Evolutionary conservation across 2,113 vertebrate genomes (phyloP), one percentile per base, ranked within the genome.

Genomic region (Gracilinanus agilis): DNA sequence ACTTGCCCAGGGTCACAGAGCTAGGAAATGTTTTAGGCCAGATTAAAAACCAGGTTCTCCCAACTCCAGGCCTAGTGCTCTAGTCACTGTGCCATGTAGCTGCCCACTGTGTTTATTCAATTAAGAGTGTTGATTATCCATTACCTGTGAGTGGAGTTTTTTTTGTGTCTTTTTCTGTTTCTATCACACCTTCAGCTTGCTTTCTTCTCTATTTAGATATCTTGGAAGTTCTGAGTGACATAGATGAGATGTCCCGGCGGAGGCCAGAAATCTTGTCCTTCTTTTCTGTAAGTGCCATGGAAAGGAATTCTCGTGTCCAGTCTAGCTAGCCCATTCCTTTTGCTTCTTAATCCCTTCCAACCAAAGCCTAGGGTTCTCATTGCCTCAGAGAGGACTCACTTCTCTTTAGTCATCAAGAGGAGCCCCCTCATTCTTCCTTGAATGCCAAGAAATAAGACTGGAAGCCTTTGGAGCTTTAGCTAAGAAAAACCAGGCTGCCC

Each of bases 171-270:
- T 29, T 19, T n/a, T 49, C 24, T 4, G 58, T 16, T 13, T 0
- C 7, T 54, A 3, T 44, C 2, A 27, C 40, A 90, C 90, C 49
- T 92, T 53, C 55, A 58, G 6, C 25, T 4, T 10, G 24, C 34
- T 13, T 27, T 88, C 91, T 88, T 95, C 90, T 90, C 55, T 1
- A 0, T 89, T 90, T 93, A 99, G 99, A 99, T 92, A 99, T 99
- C 96, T 94, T 99, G 98, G 99, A 99, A 54, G 99, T 99, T 92
- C 99, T 99, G 98, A 99, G 98, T 23, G 99, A 99, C 97, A 99
- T 99, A 24, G 99, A 99, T 53, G 99, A 99, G 95, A 99, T 99
- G 98, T 99, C 99, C n/a, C 99, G 99, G 93, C 99, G 99, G 96
- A 99, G 99, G 96, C 99, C 99, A 2, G 99, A 99, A 98, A 99